Percentiles rank a stretch among this genome's conserved stretches.
phyloP scores from a whole-genome alignment of 2,888 invertebrate species.

The Agrotis ipsilon region DNA sequence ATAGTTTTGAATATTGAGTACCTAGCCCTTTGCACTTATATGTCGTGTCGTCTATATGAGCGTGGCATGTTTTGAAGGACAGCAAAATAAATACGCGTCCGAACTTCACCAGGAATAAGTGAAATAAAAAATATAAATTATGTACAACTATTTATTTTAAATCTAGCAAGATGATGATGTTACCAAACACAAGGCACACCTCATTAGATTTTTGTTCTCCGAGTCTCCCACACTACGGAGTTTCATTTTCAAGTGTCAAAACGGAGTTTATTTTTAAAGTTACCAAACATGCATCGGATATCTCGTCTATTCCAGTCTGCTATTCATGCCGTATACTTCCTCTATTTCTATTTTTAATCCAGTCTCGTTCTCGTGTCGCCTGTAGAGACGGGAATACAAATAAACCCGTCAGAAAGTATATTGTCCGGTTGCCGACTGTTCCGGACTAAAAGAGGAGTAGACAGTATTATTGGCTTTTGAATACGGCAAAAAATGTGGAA shows the following conservation, averaged over 20 bases:
- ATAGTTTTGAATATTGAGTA: constrained; percentile 39
- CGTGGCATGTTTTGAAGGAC: neutral
- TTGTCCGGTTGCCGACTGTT: constrained; percentile 54
- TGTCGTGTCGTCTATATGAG: neutral
- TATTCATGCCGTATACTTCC: constrained; percentile 84
- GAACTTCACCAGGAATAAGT: neutral
- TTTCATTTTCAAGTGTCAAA: constrained; percentile 55
- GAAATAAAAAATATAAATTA: too few relatives aligned
- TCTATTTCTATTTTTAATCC: constrained; percentile 81
- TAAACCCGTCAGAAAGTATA: constrained; percentile 67
- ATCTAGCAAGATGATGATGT: neutral
- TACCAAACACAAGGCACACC: neutral
- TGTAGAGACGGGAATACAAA: constrained; percentile 76
- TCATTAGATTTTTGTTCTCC: constrained; percentile 7
- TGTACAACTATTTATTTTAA: too few relatives aligned
- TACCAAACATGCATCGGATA: constrained; percentile 75
- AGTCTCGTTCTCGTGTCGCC: constrained; percentile 77
- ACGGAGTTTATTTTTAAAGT: constrained; percentile 63
- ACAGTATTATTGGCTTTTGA: constrained; percentile 21
- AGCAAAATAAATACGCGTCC: neutral
- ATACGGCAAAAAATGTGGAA: neutral
- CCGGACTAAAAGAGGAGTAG: constrained; percentile 28
- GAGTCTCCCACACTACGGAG: constrained; percentile 2
- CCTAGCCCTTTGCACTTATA: constrained; percentile 18
- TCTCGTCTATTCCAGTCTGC: constrained; percentile 79